Conservation (phyloP, 2,888 invertebrate species). For the Lordiphosa andalusiaca region DNA sequence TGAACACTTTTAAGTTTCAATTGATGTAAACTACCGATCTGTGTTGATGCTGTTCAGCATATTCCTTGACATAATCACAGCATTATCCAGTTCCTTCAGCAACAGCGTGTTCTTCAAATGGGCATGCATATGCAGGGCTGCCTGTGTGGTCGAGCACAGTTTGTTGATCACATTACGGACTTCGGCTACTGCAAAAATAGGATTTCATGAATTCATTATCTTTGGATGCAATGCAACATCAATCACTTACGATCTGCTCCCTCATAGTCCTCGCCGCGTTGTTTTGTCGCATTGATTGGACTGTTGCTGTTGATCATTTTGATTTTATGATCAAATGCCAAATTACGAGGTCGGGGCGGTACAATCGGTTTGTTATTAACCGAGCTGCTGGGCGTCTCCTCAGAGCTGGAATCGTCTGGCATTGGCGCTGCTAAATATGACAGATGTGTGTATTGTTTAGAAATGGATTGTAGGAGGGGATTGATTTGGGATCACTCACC, state of each 20-base stretch:
- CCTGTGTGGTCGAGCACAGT: conserved; percentile 80
- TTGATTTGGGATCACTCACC: conserved; percentile 80
- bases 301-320: conserved; percentile 67
- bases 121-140: conserved; percentile 80
- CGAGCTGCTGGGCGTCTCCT: conserved; percentile 82
- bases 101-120: conserved; percentile 79
- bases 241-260: conserved; percentile 71
- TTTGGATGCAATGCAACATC: not conserved
- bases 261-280: conserved; percentile 75
- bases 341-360: conserved; percentile 85
- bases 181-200: conserved; percentile 83
- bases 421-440: conserved; percentile 48
- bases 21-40: conserved; percentile 64
- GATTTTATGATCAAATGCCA: conserved; percentile 83
- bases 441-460: not conserved
- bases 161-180: conserved; percentile 84
- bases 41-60: conserved; percentile 80
- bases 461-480: too few relatives aligned
- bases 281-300: conserved; percentile 62
- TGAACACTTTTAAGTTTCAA: not conserved
- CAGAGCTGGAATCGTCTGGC: conserved; percentile 91
- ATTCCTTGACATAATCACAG: conserved; percentile 81
- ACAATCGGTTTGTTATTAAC: conserved; percentile 82
- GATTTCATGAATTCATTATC: not conserved
- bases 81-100: conserved; percentile 80